A percentile compares a stretch with the other conserved stretches of the same genome.
phyloP scores from a whole-genome alignment of 2,888 invertebrate genomes.

The Leptopterna dolabrata region DNA sequence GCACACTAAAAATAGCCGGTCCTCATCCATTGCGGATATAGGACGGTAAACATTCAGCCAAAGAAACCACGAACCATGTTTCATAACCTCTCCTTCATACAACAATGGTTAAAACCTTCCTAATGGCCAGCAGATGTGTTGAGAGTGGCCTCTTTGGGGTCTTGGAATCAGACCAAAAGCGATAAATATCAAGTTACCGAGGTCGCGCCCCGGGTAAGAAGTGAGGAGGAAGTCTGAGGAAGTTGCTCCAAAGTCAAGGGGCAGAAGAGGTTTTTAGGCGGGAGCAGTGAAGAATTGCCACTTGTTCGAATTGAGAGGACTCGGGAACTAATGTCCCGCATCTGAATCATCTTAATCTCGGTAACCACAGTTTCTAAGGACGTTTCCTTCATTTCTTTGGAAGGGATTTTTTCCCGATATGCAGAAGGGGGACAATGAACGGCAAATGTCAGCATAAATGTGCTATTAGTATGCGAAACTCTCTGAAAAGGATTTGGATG shows the following conservation, averaged over 20 bases:
- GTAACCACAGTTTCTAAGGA: background rate
- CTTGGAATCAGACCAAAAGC: constrained; percentile 28
- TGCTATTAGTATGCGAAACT: no score
- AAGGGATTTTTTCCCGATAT: background rate
- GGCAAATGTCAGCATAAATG: no score
- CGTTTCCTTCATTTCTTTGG: background rate
- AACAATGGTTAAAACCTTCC: constrained; percentile 14
- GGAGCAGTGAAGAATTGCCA: background rate
- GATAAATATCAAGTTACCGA: constrained; percentile 37
- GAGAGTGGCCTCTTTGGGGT: background rate
- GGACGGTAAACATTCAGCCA: background rate
- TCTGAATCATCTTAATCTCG: background rate
- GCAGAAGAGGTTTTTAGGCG: background rate
- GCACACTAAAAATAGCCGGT: background rate
- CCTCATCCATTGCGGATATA: background rate
- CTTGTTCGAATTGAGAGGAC: background rate
- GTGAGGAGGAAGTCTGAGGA: background rate
- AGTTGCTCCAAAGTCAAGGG: background rate
- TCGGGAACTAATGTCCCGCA: background rate
- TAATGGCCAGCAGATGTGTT: constrained; percentile 28
- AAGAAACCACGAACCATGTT: constrained; percentile 9
- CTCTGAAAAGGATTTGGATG: no score
- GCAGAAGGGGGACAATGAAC: background rate
- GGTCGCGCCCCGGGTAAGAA: background rate
- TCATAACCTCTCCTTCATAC: background rate